Evolutionary conservation across 92 coral and sea anemone genomes (phyloP), one percentile per base, ranked within the genome.

Genomic region (Diadumene lineata): DNA sequence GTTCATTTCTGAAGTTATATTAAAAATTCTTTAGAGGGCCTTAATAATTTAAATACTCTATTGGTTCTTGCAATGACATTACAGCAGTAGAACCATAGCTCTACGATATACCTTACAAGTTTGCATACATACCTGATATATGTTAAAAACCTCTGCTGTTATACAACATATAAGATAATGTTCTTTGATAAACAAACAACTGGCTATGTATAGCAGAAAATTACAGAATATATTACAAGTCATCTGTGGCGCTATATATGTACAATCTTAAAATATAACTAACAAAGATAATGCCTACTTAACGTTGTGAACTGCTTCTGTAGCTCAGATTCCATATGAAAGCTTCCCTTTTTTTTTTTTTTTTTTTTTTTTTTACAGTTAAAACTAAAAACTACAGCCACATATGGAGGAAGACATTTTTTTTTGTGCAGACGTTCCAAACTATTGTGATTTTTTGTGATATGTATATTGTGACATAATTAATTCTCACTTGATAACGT

Each of bases 231-330:
- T 31, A 62, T 28, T 62, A 62, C 43, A 69, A n/a, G 17, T 27
- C 17, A 31, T 68, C 56, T 43, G 72, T 21, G 62, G 21, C 62
- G 19, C 51, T 69, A 62, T 69, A 19, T n/a, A n/a, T n/a, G n/a
- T 50, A 69, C 74, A 48, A 50, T 69, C 74, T 69, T 48, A 69
- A 50, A 69, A 28, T 69, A 28, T 31, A 7, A 69, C 15, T 27
- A 11, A 15, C 68, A 1, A 28, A 62, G 10, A 4, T 10, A 60
- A 1, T 62, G n/a, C 60, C 25, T 53, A 53, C n/a, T 16, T 4
- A 53, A 53, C 60, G 4, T 23, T 53, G 18, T 3, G 6, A 38
- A 38, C 48, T 4, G 6, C 13, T 38, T 4, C 6, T 4, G 48
- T 38, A n/a, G n/a, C n/a, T n/a, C n/a, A n/a, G n/a, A n/a, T n/a